Evolutionary conservation across 2,888 invertebrate species (phyloP).

Genomic region (Stratiomys singularior): DNA sequence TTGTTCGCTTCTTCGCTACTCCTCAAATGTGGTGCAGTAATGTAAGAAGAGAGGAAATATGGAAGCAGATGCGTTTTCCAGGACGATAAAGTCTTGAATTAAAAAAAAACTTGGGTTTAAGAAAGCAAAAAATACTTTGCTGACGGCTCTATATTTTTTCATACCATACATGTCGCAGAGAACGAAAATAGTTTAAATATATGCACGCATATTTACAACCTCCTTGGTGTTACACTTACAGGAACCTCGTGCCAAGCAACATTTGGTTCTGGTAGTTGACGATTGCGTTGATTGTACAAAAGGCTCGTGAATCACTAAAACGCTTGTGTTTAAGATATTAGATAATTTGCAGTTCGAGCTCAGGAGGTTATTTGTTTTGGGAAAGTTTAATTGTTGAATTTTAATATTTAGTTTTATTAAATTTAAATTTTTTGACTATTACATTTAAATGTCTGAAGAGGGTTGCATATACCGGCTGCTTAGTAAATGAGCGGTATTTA

Average conservation of each 20-base stretch:
- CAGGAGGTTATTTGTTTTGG: slow-evolving; percentile 29
- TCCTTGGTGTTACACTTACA: slow-evolving; percentile 15
- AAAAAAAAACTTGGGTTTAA: not conserved
- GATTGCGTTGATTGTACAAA: slow-evolving; percentile 13
- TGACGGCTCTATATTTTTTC: not conserved
- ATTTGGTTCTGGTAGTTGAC: slow-evolving; percentile 5
- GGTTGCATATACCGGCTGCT: no score
- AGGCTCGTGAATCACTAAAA: slow-evolving; percentile 21
- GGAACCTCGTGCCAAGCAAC: slow-evolving; percentile 18
- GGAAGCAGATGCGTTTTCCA: slow-evolving; percentile 27
- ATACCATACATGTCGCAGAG: not conserved
- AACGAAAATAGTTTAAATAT: not conserved
- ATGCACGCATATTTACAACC: not conserved
- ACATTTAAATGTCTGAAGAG: not conserved
- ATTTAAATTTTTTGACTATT: not conserved
- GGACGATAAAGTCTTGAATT: not conserved
- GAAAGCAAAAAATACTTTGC: not conserved
- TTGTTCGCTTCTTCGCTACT: not conserved
- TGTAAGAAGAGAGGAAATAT: slow-evolving; percentile 9
- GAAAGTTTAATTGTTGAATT: slow-evolving; percentile 12
- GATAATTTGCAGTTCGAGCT: not conserved
- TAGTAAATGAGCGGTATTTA: no score
- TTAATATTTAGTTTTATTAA: slow-evolving; percentile 1
- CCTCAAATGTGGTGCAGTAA: not conserved
- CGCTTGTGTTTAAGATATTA: not conserved